Base-by-base conservation (phyloP, 1,140 invertebrate species). In the Ceratosolen fusciceps region DNA sequence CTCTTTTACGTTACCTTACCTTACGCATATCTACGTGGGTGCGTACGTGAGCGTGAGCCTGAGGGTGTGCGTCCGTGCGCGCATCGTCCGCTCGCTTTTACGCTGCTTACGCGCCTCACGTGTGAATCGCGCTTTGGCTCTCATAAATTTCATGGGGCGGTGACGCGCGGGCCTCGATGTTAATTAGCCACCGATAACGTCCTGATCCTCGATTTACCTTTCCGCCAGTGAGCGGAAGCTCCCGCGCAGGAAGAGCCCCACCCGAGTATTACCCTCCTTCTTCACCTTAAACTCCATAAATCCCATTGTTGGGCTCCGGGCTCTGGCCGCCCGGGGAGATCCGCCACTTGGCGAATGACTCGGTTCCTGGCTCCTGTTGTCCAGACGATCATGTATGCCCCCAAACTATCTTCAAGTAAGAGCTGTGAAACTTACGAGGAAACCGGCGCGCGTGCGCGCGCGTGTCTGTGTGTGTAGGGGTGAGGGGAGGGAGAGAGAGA, bases 1-100 rank as follows among this genome's bases (percentile, higher is more conserved):
- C 82, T 88, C 87, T 88, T 84, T 84, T 85, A 87, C 85, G 86
- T 86, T 86, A 47, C 16, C 60, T 16, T 16, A 3, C 60, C 24
- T 62, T 34, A 24, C 39, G 39, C 39, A 12, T 43, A 12, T 12
- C 39, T 43, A 12, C 37, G 21, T n/a, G 39, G 5, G 39, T 43
- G 39, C 39, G 39, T 43, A 12, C 39, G 39, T 43, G 39, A 43
- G 39, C 12, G 19, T 19, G 4, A 21, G 37, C 60, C 2, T 24
- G 60, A n/a, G 37, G 37, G 37, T 2, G 21, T 16, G 58, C 8
- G 26, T 7, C 9, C 26, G 62, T 8, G 31, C 19, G 60, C 39
- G 79, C 80, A 70, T n/a, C n/a, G n/a, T n/a, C n/a, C 77, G 71
- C 77, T 62, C 56, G 37, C 39, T 12, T 43, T 43, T 43, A 5